A percentile compares a stretch with the other conserved stretches of the same genome.
Conservation (phyloP, 1,140 invertebrate genomes). For the Archivesica marissinica region DNA sequence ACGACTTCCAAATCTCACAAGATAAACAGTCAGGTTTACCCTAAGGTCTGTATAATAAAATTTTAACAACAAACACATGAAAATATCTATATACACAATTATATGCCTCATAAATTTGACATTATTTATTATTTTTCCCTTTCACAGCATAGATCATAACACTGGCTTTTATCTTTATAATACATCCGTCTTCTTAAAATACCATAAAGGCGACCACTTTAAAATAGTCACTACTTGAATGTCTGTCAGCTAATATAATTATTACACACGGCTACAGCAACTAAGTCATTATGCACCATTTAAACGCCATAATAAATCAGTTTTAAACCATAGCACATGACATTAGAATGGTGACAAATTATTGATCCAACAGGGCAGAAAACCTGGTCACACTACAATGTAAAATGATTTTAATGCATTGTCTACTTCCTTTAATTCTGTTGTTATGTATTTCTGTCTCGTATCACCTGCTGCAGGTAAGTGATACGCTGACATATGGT, state of each 20-base stretch:
- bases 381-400: neutral
- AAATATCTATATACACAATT: no score
- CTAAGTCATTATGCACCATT: neutral
- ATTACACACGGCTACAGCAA: neutral
- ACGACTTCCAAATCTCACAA: no score
- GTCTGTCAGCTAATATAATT: neutral
- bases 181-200: no score
- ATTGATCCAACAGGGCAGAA: constrained; percentile 2
- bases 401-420: neutral
- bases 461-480: neutral
- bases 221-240: neutral
- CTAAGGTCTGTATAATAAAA: no score
- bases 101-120: no score
- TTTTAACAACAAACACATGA: no score
- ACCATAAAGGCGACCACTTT: no score
- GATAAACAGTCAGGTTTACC: no score
- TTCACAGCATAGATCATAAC: no score
- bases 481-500: no score
- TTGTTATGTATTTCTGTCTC: neutral
- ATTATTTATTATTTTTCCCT: no score
- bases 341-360: constrained; percentile 27
- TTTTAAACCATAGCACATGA: neutral
- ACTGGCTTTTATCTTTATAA: no score
- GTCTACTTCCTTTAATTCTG: neutral
- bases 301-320: neutral